Evolutionary conservation across 2,113 vertebrate genomes (phyloP), one percentile per base, ranked within the genome.

Genomic region (Petrocephalus zakoni): DNA sequence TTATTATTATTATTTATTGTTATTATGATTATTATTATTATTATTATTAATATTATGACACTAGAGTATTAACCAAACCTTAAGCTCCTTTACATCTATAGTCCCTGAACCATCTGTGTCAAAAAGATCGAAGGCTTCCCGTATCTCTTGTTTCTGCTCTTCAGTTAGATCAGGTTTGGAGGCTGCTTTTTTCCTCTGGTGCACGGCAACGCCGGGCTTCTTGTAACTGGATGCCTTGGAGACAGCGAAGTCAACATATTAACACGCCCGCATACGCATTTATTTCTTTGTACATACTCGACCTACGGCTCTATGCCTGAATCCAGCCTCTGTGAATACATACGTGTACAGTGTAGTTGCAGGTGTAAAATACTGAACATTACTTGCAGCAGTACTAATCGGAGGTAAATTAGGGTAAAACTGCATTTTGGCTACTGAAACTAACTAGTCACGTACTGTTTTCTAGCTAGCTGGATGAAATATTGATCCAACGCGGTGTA

Each of bases 81-180:
- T 98, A 7, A 99, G 90, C 93, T 99, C 98, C 93, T 98, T 99
- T 58, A 98, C 94, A 90, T 98, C 97, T 21, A 99, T 98, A 78
- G 93, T 96, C 42, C 97, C 98, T 88, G 96, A 96, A 13, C 97
- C 97, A 90, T 99, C 97, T 0, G 97, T 95, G 90, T 99, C 97
- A 78, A 99, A 99, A 82, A 99, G 94, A 89, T 98, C 97, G 89
- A 99, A 99, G 6, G 97, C 97, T 91, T 99, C 97, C 92, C 97
- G 96, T 86, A 99, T 97, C 92, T 99, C 98, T 91, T 98, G 97
- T 90, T 96, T 97, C 90, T 98, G 97, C 55, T 97, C 96, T 91
- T 98, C 98, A 0, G 96, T 97, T 88, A 98, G 90, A 37, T 99
- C 97, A 5, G 93, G 90, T 93, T 97, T 98, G 6, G 93, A 85